Percentiles rank a stretch among this genome's conserved stretches.
Conservation (phyloP, 2,797 vertebrate genomes). For the Hippocampus kuda region DNA sequence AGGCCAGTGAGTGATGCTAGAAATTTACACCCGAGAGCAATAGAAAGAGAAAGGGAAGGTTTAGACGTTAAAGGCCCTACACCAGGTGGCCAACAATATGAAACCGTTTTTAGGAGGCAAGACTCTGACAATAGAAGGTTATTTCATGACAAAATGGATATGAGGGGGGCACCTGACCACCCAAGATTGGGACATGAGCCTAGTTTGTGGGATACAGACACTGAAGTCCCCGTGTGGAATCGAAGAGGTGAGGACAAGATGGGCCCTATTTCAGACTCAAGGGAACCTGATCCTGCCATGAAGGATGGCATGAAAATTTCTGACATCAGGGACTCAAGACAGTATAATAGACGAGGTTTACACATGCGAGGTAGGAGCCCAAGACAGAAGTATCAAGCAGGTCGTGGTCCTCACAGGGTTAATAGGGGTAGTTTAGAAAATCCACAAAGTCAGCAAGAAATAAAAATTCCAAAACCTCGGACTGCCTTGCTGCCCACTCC, state of each 20-base stretch:
- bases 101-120: constrained; percentile 26
- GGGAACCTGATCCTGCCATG: constrained; percentile 8
- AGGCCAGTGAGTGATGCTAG: constrained; percentile 18
- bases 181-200: constrained; percentile 17
- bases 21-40: constrained; percentile 22
- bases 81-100: constrained; percentile 24
- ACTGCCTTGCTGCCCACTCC: constrained; percentile 83
- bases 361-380: constrained; percentile 14
- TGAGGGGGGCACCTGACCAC: constrained; percentile 13
- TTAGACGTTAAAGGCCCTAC: constrained; percentile 14
- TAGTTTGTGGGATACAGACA: constrained; percentile 23
- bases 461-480: constrained; percentile 58
- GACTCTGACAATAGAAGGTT: constrained; percentile 25
- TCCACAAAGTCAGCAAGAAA: constrained; percentile 22
- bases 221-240: constrained; percentile 13
- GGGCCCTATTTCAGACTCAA: constrained; percentile 10
- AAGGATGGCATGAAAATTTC: constrained; percentile 8
- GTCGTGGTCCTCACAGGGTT: constrained; percentile 17
- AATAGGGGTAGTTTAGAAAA: constrained; percentile 52
- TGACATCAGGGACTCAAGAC: neutral
- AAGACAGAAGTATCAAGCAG: constrained; percentile 9
- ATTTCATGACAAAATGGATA: constrained; percentile 14
- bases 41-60: constrained; percentile 24
- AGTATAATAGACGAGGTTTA: constrained; percentile 7
- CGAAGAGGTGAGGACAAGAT: constrained; percentile 16